Percentiles rank a stretch among this genome's conserved stretches.
These are phyloP conservation scores for Chironomus tepperi DNA, from an alignment of 1,140 invertebrate genomes.

Conservation along the genomic window DNA sequence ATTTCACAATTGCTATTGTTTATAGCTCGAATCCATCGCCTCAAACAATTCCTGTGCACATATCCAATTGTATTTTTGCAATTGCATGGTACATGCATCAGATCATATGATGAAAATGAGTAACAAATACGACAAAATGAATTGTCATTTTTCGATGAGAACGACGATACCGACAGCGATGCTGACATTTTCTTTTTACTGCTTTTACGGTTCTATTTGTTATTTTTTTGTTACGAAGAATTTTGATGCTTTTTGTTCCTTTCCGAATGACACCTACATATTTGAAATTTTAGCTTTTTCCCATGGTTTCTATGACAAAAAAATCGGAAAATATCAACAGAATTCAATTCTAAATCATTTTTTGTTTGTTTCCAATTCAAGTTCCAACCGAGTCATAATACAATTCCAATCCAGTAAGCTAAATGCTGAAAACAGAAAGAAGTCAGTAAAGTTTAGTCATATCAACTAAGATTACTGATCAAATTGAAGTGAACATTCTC, in stretches of 20 bases:
- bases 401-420: no score
- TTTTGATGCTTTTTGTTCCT: not conserved
- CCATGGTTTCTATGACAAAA: not conserved
- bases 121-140: constrained; percentile 12
- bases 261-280: not conserved
- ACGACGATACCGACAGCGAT: not conserved
- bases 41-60: not conserved
- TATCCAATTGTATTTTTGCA: constrained; percentile 6
- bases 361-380: no score
- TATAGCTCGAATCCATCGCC: not conserved
- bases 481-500: no score
- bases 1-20: not conserved
- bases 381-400: no score
- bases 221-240: not conserved
- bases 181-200: not conserved
- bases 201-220: no score
- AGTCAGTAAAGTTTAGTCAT: no score
- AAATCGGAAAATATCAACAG: no score
- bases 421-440: no score
- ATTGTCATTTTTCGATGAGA: not conserved
- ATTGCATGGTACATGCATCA: not conserved
- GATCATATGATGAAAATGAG: not conserved
- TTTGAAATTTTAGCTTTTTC: not conserved
- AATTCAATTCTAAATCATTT: no score
- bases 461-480: no score